Conservation (phyloP, 2,888 invertebrate genomes). For the Meghimatium bilineatum region DNA sequence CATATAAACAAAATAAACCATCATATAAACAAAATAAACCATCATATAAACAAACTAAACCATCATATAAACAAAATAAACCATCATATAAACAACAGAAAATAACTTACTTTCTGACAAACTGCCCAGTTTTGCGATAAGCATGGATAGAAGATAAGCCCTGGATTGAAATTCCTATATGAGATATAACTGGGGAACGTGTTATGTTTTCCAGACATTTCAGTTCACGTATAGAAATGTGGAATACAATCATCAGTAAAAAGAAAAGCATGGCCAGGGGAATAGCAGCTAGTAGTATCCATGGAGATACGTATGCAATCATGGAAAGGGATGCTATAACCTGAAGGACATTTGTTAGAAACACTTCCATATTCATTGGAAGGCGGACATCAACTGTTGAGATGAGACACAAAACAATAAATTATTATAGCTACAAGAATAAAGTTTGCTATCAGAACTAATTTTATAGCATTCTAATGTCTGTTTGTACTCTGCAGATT, state of each 20-base stretch:
- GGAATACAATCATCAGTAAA: slow-evolving; percentile 75
- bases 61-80: neutral
- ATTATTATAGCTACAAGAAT: neutral
- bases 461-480: too few relatives aligned
- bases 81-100: neutral
- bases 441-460: neutral
- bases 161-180: slow-evolving; percentile 80
- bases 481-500: too few relatives aligned
- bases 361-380: slow-evolving; percentile 80
- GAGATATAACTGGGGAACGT: slow-evolving; percentile 81
- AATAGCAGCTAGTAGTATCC: slow-evolving; percentile 75
- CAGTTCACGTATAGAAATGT: slow-evolving; percentile 74
- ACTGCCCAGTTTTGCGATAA: slow-evolving; percentile 80
- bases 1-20: neutral
- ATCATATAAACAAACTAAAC: slow-evolving; percentile 3
- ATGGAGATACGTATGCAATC: slow-evolving; percentile 89
- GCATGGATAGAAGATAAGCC: slow-evolving; percentile 82
- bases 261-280: slow-evolving; percentile 75
- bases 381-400: slow-evolving; percentile 75
- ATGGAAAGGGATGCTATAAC: slow-evolving; percentile 88
- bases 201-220: slow-evolving; percentile 80
- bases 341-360: slow-evolving; percentile 81
- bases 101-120: slow-evolving; percentile 61
- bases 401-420: neutral
- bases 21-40: neutral